Conservation (phyloP, 2,113 vertebrate species). For the Cyphomyrus plagiostoma region DNA sequence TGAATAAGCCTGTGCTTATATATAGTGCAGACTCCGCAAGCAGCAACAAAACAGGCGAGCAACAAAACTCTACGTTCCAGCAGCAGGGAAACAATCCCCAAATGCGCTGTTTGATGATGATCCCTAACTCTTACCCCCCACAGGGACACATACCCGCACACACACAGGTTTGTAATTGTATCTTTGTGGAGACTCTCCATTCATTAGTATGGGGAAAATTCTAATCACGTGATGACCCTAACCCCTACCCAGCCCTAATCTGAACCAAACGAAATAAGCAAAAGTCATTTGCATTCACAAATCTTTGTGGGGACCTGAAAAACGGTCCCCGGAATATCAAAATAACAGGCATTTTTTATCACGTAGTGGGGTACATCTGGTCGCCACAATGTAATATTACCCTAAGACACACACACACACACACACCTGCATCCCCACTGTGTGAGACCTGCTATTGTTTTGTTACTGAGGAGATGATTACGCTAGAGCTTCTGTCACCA, state of each 20-base stretch:
- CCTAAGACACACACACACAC: neutral
- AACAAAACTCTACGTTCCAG: neutral
- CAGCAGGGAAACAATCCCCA: neutral
- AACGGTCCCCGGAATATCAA: no score
- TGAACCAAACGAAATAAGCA: no score
- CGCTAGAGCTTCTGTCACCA: conserved; percentile 1
- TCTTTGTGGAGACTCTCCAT: no score
- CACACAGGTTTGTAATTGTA: neutral
- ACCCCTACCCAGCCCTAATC: no score
- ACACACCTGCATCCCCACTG: neutral
- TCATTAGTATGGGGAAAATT: no score
- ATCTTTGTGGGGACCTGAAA: no score
- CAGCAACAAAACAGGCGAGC: neutral
- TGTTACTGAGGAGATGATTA: neutral
- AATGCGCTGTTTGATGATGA: neutral
- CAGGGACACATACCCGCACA: neutral
- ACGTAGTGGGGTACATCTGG: no score
- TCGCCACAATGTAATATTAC: no score
- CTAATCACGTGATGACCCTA: no score
- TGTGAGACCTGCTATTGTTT: neutral
- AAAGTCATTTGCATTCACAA: no score
- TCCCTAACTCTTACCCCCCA: neutral
- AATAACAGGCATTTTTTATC: no score
- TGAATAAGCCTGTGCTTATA: neutral
- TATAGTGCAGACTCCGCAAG: neutral